Percentiles rank a stretch among this genome's conserved stretches.
phyloP scores from a whole-genome alignment of 1,140 invertebrate species.

The Grapholita molesta region DNA sequence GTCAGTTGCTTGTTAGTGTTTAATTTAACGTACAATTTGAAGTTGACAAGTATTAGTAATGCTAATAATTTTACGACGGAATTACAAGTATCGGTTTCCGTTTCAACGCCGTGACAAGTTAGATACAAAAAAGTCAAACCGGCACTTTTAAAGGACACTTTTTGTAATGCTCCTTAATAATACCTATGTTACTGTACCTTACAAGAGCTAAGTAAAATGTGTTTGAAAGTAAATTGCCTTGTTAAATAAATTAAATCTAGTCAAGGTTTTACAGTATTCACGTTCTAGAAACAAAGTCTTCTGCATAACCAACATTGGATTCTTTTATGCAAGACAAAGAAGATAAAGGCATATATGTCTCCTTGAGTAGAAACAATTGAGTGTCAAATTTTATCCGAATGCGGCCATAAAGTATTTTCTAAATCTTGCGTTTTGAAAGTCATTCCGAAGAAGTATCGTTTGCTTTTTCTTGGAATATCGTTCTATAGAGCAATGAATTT shows the following conservation, averaged over 20 bases:
- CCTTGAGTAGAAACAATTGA: no score
- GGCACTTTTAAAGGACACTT: background rate
- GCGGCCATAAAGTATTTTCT: no score
- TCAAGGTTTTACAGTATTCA: no score
- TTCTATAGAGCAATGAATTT: no score
- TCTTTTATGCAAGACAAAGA: no score
- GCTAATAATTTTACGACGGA: background rate
- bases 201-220: background rate
- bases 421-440: no score
- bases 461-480: no score
- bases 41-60: background rate
- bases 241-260: background rate
- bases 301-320: no score
- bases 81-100: background rate
- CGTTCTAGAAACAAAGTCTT: no score
- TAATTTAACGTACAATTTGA: background rate
- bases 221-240: background rate
- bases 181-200: background rate
- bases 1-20: background rate
- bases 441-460: no score
- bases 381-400: no score
- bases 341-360: no score
- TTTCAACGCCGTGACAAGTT: background rate
- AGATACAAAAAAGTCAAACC: background rate
- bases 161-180: background rate